Evolutionary conservation across 2,113 vertebrate genomes (phyloP), one percentile per base, ranked within the genome.

Genomic region (Entelurus aequoreus): DNA sequence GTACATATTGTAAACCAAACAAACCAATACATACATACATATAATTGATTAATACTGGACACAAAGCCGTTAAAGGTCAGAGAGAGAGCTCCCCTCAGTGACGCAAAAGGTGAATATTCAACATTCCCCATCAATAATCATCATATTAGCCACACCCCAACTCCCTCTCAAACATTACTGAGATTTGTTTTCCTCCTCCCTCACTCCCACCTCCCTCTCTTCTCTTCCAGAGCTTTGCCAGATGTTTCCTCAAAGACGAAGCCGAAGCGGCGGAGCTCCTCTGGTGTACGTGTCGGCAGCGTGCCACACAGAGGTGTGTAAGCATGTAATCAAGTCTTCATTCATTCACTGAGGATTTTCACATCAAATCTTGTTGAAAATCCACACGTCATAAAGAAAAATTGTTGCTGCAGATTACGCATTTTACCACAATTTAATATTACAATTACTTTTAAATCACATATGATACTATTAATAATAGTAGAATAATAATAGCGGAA

Each of bases 201-300:
- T 87, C 81, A 76, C 79, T 86, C 81, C 81, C 76, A 1, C 81
- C 76, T 84, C 85, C 85, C 86, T 84, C 58, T 89, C 63, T 78
- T 87, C 68, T 89, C 65, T 84, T 86, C 42, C 88, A 92, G 91
- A 78, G 81, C 50, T 11, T 69, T 86, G 42, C 81, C 90, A 0
- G 81, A 77, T 2, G 78, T 87, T 38, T 62, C 75, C 3, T 49
- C 75, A 35, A 66, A 64, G 57, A 70, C 86, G 5, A 53, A 65
- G 38, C 65, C 84, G 55, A 84, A 84, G 15, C 69, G 83, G 6
- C 86, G 87, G 87, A 78, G 65, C 19, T 0, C 42, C 1, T 16
- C 76, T 16, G 62, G 65, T 10, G 4, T 50, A 36, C 14, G 66
- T 9, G 48, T 66, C 55, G 75, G 59, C 61, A 67, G 36, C 1